phyloP scores from a whole-genome alignment of 2,113 vertebrate genomes.

The Ammodytes marinus region DNA sequence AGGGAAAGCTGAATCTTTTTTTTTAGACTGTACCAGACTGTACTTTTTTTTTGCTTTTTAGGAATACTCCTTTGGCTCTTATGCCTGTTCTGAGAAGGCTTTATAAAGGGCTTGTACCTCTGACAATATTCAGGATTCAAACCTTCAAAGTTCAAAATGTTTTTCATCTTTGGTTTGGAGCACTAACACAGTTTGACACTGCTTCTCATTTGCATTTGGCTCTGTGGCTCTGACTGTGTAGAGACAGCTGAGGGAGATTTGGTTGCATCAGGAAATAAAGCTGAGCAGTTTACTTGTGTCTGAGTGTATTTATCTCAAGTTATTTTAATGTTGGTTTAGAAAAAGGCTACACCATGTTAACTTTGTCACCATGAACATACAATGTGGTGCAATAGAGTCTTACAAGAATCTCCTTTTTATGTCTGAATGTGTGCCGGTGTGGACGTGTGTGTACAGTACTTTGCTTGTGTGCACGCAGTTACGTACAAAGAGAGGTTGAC shows the following conservation, averaged over 20 bases:
- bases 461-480: constrained; percentile 1
- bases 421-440: neutral
- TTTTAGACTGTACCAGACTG: neutral
- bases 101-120: constrained; percentile 9
- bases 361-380: neutral
- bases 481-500: constrained; percentile 38
- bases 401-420: neutral
- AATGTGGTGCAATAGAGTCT: neutral
- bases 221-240: constrained; percentile 12
- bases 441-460: neutral
- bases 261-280: constrained; percentile 16
- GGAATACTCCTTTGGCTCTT: neutral
- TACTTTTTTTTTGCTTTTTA: neutral
- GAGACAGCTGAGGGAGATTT: neutral
- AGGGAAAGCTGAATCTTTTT: neutral
- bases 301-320: neutral
- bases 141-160: constrained; percentile 15
- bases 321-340: neutral
- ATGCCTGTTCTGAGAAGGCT: neutral
- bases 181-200: neutral
- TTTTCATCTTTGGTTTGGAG: neutral
- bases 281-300: neutral
- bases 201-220: neutral
- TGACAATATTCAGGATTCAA: constrained; percentile 15
- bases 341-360: neutral